Percentiles rank a stretch among this genome's conserved stretches.
phyloP scores from a whole-genome alignment of 2,797 vertebrate species.

The Loris lydekkerianus region DNA sequence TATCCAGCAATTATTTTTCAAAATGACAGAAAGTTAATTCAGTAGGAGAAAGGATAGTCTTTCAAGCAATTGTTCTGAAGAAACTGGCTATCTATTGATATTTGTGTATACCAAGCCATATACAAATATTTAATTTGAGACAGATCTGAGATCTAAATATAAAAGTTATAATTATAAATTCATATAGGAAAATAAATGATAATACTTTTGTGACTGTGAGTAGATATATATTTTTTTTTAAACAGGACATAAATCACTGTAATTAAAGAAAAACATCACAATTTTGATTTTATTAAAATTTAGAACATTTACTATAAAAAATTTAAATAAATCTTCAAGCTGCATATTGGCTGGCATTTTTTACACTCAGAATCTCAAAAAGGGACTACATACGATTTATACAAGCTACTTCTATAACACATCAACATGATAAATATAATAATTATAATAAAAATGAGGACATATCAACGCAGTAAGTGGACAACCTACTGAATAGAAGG shows the following conservation, averaged over 20 bases:
- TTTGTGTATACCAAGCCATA: not conserved
- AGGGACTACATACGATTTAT: not conserved
- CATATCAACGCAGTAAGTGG: too few species aligned
- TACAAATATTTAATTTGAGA: not conserved
- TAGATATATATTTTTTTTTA: not conserved
- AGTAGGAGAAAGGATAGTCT: not conserved
- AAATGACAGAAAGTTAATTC: not conserved
- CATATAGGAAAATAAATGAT: not conserved
- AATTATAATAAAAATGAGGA: not conserved
- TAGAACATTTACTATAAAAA: not conserved
- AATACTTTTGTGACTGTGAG: not conserved
- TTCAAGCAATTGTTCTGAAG: not conserved
- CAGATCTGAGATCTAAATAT: not conserved
- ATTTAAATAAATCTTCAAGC: not conserved
- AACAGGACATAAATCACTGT: not conserved
- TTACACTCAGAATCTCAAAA: not conserved
- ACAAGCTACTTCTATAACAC: not conserved
- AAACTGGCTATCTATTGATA: not conserved
- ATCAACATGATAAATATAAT: not conserved
- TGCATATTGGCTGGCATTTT: not conserved
- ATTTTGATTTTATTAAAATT: not conserved
- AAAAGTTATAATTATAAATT: not conserved
- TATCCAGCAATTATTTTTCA: not conserved
- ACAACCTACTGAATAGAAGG: too few species aligned
- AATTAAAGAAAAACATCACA: not conserved